Conservation (phyloP, 2,888 invertebrate species). For the Drosophila merina region DNA sequence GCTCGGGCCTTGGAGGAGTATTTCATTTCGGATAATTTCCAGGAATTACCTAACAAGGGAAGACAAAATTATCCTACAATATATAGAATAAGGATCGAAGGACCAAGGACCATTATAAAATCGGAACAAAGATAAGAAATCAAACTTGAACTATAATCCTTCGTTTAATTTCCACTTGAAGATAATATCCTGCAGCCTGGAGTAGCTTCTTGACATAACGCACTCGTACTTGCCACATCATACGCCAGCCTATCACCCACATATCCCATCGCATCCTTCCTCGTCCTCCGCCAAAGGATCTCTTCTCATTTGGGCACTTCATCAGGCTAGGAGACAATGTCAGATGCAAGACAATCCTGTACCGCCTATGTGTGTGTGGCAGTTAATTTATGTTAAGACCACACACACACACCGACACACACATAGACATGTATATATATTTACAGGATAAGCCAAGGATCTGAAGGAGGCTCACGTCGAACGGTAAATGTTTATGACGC, state of each 20-base stretch:
- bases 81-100: no score
- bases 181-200: not conserved
- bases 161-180: not conserved
- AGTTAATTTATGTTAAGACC: slow-evolving; percentile 53
- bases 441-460: slow-evolving; percentile 20
- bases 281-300: not conserved
- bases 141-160: not conserved
- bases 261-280: not conserved
- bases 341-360: slow-evolving; percentile 20
- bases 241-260: slow-evolving; percentile 15
- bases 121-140: not conserved
- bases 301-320: slow-evolving; percentile 26
- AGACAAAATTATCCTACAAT: no score
- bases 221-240: slow-evolving; percentile 19
- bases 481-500: slow-evolving; percentile 79
- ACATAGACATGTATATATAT: slow-evolving; percentile 2
- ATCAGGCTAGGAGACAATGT: slow-evolving; percentile 26
- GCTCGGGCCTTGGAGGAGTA: no score
- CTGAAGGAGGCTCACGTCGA: slow-evolving; percentile 63
- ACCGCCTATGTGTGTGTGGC: slow-evolving; percentile 28
- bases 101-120: no score
- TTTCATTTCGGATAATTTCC: no score
- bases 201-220: not conserved
- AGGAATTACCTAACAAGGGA: no score
- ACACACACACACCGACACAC: slow-evolving; percentile 22